A percentile compares a stretch with the other conserved stretches of the same genome.
These are phyloP conservation scores for Petaurus breviceps DNA, from an alignment of 2,113 vertebrate genomes.

Conservation along the genomic window DNA sequence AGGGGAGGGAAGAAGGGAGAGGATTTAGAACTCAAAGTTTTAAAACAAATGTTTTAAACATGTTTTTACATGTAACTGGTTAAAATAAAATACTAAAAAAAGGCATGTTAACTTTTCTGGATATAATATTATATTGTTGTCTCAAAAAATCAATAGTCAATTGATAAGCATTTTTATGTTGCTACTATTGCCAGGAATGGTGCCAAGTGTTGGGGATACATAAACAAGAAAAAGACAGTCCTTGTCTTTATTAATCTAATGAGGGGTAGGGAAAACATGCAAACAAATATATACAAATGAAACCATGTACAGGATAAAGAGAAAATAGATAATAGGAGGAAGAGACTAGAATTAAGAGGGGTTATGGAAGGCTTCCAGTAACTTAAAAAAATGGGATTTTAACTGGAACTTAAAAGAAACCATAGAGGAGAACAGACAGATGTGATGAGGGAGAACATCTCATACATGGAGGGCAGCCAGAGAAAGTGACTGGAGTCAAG, in stretches of 20 bases:
- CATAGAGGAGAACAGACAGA: too few relatives aligned
- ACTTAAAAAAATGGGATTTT: background rate
- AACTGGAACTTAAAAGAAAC: background rate
- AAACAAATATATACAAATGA: background rate
- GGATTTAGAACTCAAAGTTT: too few relatives aligned
- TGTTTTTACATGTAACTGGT: too few relatives aligned
- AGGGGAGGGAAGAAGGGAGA: too few relatives aligned
- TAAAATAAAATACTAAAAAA: too few relatives aligned
- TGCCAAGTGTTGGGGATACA: background rate
- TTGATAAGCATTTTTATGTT: background rate
- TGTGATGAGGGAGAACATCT: background rate
- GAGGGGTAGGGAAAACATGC: background rate
- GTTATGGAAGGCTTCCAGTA: background rate
- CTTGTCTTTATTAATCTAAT: background rate
- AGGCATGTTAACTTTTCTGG: background rate
- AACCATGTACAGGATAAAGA: background rate
- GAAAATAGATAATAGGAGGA: background rate
- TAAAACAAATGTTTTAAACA: too few relatives aligned
- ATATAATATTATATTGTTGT: background rate
- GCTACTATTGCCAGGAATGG: background rate
- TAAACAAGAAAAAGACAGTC: background rate
- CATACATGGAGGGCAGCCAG: background rate
- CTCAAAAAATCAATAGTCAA: background rate
- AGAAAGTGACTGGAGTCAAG: background rate
- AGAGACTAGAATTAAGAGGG: background rate